Conservation (phyloP, 1,140 invertebrate species). For the Euborellia annulipes region DNA sequence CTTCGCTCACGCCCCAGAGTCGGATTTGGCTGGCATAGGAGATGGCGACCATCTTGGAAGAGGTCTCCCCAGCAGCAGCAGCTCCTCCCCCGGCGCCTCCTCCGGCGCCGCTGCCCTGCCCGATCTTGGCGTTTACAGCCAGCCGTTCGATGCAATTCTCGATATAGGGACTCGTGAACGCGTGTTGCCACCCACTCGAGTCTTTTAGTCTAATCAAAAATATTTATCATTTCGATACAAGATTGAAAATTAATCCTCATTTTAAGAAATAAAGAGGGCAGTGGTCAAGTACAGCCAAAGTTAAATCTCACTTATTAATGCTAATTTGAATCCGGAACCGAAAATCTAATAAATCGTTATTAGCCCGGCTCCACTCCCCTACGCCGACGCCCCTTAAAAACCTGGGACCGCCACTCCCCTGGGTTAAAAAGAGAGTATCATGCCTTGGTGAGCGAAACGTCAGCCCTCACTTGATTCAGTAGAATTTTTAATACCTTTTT, state of each 20-base stretch:
- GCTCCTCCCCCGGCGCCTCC: constrained; percentile 28
- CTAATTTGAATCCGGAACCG: no score
- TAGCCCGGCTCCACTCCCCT: no score
- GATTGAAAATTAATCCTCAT: no score
- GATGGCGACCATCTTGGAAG: constrained; percentile 76
- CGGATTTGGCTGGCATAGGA: constrained; percentile 70
- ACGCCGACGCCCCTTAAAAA: no score
- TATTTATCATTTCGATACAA: constrained; percentile 2
- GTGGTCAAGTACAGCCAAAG: neutral
- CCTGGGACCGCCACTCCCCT: no score
- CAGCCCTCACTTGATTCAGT: no score
- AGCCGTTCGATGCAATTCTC: constrained; percentile 80
- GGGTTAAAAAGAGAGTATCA: no score
- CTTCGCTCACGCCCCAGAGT: constrained; percentile 78
- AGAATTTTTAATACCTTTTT: no score
- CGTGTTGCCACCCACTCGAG: constrained; percentile 86
- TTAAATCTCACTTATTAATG: no score
- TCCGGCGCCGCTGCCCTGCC: constrained; percentile 29
- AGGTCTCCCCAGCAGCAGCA: constrained; percentile 25
- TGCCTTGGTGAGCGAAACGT: no score
- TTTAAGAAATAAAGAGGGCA: no score
- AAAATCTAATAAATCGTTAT: no score
- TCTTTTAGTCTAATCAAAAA: constrained; percentile 64
- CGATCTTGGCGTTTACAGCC: constrained; percentile 88
- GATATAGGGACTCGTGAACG: constrained; percentile 85